Evolutionary conservation across 2,888 invertebrate genomes (phyloP).

Genomic region (Machimus rusticus): DNA sequence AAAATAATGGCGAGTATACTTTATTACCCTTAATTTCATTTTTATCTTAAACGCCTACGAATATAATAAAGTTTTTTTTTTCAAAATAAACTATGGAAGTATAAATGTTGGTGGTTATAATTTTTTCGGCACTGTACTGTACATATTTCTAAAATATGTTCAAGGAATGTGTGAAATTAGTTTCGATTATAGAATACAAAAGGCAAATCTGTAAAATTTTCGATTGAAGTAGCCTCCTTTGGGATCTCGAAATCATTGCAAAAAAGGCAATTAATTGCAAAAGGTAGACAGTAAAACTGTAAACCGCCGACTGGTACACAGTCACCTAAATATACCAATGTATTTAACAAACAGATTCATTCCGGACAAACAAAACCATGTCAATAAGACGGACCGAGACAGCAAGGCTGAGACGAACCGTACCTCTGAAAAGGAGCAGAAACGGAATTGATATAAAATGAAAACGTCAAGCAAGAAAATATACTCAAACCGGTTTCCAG

Average conservation of each 20-base stretch:
- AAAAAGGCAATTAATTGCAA: background rate
- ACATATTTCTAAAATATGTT: background rate
- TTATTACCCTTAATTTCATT: too few relatives aligned
- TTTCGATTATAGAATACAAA: background rate
- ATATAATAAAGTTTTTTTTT: too few relatives aligned
- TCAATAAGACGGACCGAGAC: constrained; percentile 6
- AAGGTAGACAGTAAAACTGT: background rate
- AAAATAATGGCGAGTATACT: too few relatives aligned
- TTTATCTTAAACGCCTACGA: too few relatives aligned
- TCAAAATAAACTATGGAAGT: too few relatives aligned
- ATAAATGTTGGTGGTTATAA: too few relatives aligned
- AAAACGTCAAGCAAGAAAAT: background rate
- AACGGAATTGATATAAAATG: background rate
- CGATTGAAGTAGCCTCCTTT: background rate
- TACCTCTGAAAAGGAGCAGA: background rate
- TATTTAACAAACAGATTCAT: background rate
- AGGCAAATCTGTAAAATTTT: background rate
- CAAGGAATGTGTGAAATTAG: background rate
- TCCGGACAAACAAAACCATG: background rate
- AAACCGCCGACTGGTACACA: background rate
- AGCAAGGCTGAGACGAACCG: background rate
- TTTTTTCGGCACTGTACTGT: too few relatives aligned
- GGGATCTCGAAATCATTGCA: background rate
- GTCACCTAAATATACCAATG: background rate
- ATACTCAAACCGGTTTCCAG: background rate